Evolutionary conservation across 2,888 invertebrate species (phyloP), one percentile per base, ranked within the genome.

Genomic region (Euproctis similis): DNA sequence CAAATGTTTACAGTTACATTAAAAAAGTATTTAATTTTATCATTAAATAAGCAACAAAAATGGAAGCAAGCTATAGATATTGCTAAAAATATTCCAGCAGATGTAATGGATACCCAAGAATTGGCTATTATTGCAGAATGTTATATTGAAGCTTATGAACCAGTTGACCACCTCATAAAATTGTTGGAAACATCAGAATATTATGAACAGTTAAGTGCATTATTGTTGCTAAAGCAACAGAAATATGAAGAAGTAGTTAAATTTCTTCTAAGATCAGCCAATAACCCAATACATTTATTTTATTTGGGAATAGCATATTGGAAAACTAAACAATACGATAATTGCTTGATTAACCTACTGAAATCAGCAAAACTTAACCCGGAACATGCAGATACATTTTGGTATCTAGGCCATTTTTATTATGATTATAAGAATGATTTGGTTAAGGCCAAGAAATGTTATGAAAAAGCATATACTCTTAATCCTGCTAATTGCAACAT

Each of bases 391-490:
- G 85, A 89, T 27, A 90, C 91, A 43, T 94, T 95, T 64, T 71
- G 91, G 16, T 88, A 90, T 62, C 80, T 96, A 37, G 96, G 95
- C 1, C 85, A 89, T 52, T 91, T 89, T 62, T 96, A 95, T 68
- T 74, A 85, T 35, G 64, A 86, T 26, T 71, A 85, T 19, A 86
- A 87, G 32, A 68, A 80, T 28, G 92, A 95, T 59, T 61, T 88
- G n/a, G 85, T 87, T 26, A 91, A 94, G 52, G 91, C 95, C 0
- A 88, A 88, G 42, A 91, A 92, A 59, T 96, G 95, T 70, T 95
- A 91, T 66, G 92, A 95, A 71, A 95, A 93, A 69, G 91, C 94
- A 21, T 87, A 92, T 42, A 89, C 88, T 56, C 82, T 96, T 2
- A 91, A 93, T 76, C 86, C 87, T 7, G 71, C 78, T 31, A 89